Evolutionary conservation across 2,888 invertebrate genomes (phyloP).

Genomic region (Caenorhabditis sp.): DNA sequence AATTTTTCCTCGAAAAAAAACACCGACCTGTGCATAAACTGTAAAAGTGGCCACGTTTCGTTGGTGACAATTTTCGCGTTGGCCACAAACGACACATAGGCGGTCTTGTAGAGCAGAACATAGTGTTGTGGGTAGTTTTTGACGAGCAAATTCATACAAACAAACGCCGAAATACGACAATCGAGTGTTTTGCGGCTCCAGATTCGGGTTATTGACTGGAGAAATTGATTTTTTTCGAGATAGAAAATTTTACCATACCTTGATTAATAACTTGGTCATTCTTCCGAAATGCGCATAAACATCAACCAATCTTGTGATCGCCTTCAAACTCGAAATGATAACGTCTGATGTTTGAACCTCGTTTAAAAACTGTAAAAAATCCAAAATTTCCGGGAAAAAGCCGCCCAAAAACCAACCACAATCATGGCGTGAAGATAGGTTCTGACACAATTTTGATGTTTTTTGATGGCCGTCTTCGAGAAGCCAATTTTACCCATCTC

Average conservation of each 20-base stretch:
- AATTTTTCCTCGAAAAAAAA: not conserved
- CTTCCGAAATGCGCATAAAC: conserved; percentile 59
- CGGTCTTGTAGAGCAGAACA: conserved; percentile 55
- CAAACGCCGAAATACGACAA: conserved; percentile 60
- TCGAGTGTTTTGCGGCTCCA: conserved; percentile 66
- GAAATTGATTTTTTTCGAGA: not conserved
- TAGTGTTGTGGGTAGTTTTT: conserved; percentile 49
- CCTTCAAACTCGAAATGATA: conserved; percentile 55
- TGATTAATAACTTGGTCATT: conserved; percentile 54
- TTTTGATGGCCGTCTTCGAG: conserved; percentile 28
- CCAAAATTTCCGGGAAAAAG: not conserved
- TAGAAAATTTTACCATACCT: conserved; percentile 41
- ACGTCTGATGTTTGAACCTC: conserved; percentile 61
- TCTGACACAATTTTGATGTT: conserved; percentile 29
- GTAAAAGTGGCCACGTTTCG: conserved; percentile 59
- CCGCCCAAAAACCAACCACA: conserved; percentile 16
- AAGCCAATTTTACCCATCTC: conserved; percentile 8
- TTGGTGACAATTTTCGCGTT: conserved; percentile 59
- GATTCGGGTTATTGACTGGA: conserved; percentile 48
- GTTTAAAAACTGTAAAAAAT: conserved; percentile 57
- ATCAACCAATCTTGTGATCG: conserved; percentile 53
- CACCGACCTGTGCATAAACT: conserved; percentile 53
- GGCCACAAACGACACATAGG: conserved; percentile 65
- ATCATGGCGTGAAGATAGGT: conserved; percentile 36
- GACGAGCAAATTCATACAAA: conserved; percentile 55